Evolutionary conservation across 23 tunicate species (phyloP).

Genomic region (Pegea sp.): DNA sequence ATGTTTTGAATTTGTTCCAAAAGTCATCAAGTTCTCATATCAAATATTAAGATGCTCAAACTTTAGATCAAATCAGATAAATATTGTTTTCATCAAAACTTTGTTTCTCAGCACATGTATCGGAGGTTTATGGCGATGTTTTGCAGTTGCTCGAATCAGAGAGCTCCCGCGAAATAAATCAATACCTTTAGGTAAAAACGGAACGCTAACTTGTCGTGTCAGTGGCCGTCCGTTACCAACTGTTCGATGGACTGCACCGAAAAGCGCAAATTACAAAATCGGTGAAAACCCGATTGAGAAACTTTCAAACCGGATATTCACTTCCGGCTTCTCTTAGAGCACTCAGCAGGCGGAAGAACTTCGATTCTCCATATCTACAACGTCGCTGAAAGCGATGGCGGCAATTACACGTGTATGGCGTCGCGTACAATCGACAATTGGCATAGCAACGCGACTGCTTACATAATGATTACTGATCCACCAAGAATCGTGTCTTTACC

Average conservation of each 20-base stretch:
- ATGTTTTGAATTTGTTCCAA: no score
- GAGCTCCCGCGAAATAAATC: slow-evolving; percentile 23
- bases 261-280: slow-evolving; percentile 12
- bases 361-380: slow-evolving; percentile 24
- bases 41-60: no score
- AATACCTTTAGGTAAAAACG: slow-evolving; percentile 7
- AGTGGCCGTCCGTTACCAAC: slow-evolving; percentile 55
- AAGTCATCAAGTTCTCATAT: no score
- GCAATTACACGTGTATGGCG: slow-evolving; percentile 48
- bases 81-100: no score
- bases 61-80: no score
- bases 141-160: slow-evolving; percentile 36
- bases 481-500: slow-evolving; percentile 55
- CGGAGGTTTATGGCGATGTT: slow-evolving; percentile 38
- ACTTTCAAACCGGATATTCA: background rate
- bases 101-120: slow-evolving; percentile 35
- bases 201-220: slow-evolving; percentile 36
- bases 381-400: slow-evolving; percentile 22
- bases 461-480: slow-evolving; percentile 12
- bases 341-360: slow-evolving; percentile 21
- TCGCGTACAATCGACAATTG: slow-evolving; percentile 13
- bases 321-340: slow-evolving; percentile 8
- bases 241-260: slow-evolving; percentile 43
- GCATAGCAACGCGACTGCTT: slow-evolving; percentile 24
- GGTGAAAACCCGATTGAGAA: slow-evolving; percentile 2